Conservation (phyloP, 2,888 invertebrate genomes). For the Clivina fossor region DNA sequence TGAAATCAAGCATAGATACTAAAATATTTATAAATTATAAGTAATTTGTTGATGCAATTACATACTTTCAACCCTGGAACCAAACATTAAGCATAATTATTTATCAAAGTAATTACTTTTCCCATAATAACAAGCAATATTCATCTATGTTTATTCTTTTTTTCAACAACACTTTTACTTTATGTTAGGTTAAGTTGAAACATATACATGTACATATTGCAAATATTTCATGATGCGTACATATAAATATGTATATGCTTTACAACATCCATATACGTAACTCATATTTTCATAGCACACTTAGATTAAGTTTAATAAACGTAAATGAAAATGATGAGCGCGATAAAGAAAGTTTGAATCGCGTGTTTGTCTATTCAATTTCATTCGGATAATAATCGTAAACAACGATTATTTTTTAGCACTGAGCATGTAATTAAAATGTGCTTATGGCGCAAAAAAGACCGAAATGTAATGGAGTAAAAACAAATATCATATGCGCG, state of each 20-base stretch:
- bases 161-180: slow-evolving; percentile 19
- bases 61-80: slow-evolving; percentile 22
- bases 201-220: no score
- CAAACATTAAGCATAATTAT: slow-evolving; percentile 20
- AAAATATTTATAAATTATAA: no score
- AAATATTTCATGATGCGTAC: no score
- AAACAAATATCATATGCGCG: no score
- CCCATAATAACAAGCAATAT: no score
- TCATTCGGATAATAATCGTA: neutral
- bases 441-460: no score
- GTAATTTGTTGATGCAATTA: slow-evolving; percentile 1
- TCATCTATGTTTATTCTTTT: slow-evolving; percentile 1
- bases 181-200: no score
- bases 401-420: neutral
- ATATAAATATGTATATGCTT: no score
- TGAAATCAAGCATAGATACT: slow-evolving; percentile 17
- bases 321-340: neutral
- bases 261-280: no score
- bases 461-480: no score
- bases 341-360: slow-evolving; percentile 19
- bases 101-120: no score
- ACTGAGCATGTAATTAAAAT: slow-evolving; percentile 7
- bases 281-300: slow-evolving; percentile 11
- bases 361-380: slow-evolving; percentile 14
- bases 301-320: slow-evolving; percentile 10